Evolutionary conservation across 2,888 invertebrate genomes (phyloP).

Genomic region (Adelphocoris suturalis): DNA sequence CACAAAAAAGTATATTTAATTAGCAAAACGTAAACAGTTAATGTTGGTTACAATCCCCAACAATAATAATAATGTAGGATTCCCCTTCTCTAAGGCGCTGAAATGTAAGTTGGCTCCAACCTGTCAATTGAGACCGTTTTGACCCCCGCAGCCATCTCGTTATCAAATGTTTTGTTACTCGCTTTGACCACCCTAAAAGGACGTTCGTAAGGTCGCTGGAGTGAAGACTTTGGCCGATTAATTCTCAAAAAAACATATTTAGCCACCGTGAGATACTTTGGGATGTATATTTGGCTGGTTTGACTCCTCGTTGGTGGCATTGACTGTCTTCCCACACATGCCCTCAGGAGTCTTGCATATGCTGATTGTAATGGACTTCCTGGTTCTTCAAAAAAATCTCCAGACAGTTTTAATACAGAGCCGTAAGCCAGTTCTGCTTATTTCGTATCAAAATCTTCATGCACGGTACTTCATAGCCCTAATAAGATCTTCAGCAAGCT

Average conservation of each 20-base stretch:
- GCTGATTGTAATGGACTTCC: not conserved
- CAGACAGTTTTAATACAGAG: constrained; percentile 76
- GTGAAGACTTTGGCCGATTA: constrained; percentile 69
- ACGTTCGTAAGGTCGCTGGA: constrained; percentile 55
- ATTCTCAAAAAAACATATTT: constrained; percentile 33
- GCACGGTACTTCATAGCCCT: constrained; percentile 76
- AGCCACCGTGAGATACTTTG: constrained; percentile 52
- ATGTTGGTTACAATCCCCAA: no score
- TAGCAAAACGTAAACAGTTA: no score
- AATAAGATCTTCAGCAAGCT: constrained; percentile 75
- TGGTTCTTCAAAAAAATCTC: constrained; percentile 75
- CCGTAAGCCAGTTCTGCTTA: constrained; percentile 76
- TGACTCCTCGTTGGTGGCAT: not conserved
- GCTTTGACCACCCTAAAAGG: constrained; percentile 79
- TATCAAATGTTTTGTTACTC: constrained; percentile 78
- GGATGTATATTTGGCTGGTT: constrained; percentile 29
- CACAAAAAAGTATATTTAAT: no score
- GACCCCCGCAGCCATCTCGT: not conserved
- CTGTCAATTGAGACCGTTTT: constrained; percentile 66
- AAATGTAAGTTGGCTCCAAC: constrained; percentile 69
- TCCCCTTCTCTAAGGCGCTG: not conserved
- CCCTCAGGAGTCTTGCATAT: not conserved
- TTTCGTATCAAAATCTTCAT: no score
- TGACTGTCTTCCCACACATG: not conserved
- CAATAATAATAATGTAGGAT: not conserved